Base-by-base conservation (phyloP, 2,113 vertebrate species). In the Lontra canadensis region DNA sequence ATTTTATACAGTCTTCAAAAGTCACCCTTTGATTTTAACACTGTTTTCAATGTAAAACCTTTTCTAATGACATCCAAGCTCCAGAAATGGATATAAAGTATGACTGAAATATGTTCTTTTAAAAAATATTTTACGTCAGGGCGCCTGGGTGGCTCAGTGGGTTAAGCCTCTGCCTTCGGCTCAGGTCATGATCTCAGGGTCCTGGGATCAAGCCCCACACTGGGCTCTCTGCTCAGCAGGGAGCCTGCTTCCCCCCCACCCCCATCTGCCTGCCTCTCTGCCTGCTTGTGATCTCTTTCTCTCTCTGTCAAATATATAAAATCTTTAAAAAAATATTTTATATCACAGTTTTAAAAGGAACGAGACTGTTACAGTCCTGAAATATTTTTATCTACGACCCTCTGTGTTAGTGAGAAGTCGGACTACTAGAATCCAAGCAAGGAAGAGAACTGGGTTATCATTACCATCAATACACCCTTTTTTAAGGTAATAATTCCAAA, bases 1-100 rank as follows among this genome's bases (percentile, higher is more conserved):
- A 57, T 59, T 91, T 84, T n/a, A 88, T n/a, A 55, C 2, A 94
- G 47, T 69, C 96, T 96, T 67, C n/a, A 55, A 88, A 95, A 26
- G 31, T 71, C 61, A 87, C 10, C 52, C n/a, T 97, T 81, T 67
- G 61, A 2, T 17, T 17, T 82, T 67, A 90, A 93, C 95, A 80
- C 44, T 65, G 20, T 80, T 93, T 97, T 59, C 49, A 85, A 65
- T 94, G 49, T 81, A 91, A 79, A 95, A 65, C 81, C 52, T 69
- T 93, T 93, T 57, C 65, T 47, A 94, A 74, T 65, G 69, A 83
- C 52, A 80, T 47, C 25, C 14, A 92, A 87, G 10, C 11, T 90
- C 61, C 44, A 87, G 80, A 95, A 96, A 94, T 49, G 21, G 15
- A 42, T 34, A 55, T 7, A 89, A 96, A 96, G 20, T 61, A 52